Evolutionary conservation across 2,888 invertebrate species (phyloP), one percentile per base, ranked within the genome.

Genomic region (Trachelus troglodyta): DNA sequence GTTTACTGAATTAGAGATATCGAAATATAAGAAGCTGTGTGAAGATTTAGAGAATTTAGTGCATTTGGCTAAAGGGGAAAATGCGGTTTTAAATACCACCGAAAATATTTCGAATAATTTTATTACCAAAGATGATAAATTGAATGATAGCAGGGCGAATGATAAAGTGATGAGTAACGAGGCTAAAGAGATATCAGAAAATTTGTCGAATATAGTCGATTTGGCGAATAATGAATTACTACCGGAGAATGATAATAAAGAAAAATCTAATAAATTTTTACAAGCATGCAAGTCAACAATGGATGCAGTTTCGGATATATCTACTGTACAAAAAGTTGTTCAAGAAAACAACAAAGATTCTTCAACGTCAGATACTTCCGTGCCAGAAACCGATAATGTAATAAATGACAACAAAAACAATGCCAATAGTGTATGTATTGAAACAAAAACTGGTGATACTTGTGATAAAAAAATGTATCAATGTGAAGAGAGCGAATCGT

Each of bases 41-140:
- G 87, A 87, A 80, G 89, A 90, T 81, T 81, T 90, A 74, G 90
- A 90, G 75, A 87, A 88, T 77, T 83, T 90, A 33, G 88, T 90
- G 15, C 81, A 87, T 73, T 76, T 81, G 1, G 83, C 87, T 34
- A 71, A 71, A 71, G 71, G 33, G 12, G 74, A 69, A 40, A 68
- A 71, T 75, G 79, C 75, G 30, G 68, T 71, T 73, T 12, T 69
- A 68, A 69, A 34, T 12, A n/a, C 15, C 33, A 37, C 73, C 35
- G 56, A 40, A 68, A 56, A 33, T 68, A 23, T 73, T 12, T 73
- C 15, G 3, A 56, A 9, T 23, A 56, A 56, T 56, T 23, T 56
- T 23, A 34, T 30, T 34, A 73, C 73, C 73, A 73, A 73, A 56
- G 76, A 77, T 74, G 73, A 23, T 76, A n/a, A 56, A 69, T 77